Base-by-base conservation (phyloP, 2,797 vertebrate genomes). In the Pempheris klunzingeri region DNA sequence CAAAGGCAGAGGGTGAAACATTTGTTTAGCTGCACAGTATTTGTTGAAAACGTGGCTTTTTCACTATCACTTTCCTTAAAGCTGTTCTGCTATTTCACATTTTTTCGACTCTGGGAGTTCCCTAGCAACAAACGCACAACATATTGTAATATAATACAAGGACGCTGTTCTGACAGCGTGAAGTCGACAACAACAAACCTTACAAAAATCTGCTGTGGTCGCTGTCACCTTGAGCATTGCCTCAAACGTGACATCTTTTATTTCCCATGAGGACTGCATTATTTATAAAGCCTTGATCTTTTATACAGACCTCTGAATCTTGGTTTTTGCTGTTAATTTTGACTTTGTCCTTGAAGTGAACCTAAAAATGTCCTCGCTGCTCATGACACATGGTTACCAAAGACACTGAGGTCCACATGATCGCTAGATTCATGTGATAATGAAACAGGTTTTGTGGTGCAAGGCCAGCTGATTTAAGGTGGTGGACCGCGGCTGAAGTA, bases 271-370 rank as follows among this genome's bases (percentile, higher is more conserved):
- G 55, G 24, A 18, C n/a, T 0, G 17, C n/a, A 30, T 67, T 28
- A 49, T 32, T 71, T 65, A 20, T 22, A 22, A 28, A 57, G 36
- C 26, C 20, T 3, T 20, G 15, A 57, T 44, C 34, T 67, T 55
- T 60, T 38, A 57, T 70, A 44, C 50, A 26, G 47, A 39, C n/a
- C 44, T 30, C 57, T 47, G 49, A 74, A 63, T 47, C 57, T 67
- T 54, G 53, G 1, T 52, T 74, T 75, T 47, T n/a, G 17, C 26
- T 58, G 47, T 58, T 68, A 24, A 58, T 53, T 50, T 44, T 75
- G 17, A 58, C 22, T 74, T 71, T 58, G 71, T 55, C 67, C 69
- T 78, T 70, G 63, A 74, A 82, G 58, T 69, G 53, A 54, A 50
- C 28, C n/a, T 14, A 67, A 75, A 62, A 18, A 11, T 1, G 49